Conservation (phyloP, 2,888 invertebrate species). For the Terebella lapidaria region DNA sequence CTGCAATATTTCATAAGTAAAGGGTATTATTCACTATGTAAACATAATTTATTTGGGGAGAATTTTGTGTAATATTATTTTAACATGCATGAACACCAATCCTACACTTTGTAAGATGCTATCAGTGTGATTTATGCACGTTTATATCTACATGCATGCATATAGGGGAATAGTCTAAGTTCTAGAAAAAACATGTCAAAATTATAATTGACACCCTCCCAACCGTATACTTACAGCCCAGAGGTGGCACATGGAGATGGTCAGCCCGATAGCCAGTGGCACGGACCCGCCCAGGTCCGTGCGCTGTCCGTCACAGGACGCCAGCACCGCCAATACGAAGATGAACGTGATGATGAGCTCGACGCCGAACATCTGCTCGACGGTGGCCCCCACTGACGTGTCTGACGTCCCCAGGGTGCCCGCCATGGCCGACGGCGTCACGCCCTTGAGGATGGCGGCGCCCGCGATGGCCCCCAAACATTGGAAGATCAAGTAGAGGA, state of each 20-base stretch:
- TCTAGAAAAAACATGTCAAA: too few species aligned
- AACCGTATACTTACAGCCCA: constrained; percentile 24
- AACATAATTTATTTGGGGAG: too few species aligned
- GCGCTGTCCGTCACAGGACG: constrained; percentile 26
- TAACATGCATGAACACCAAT: too few species aligned
- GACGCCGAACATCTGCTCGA: constrained; percentile 17
- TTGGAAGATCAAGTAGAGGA: constrained; percentile 70
- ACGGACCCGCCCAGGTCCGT: constrained; percentile 28
- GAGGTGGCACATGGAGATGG: constrained; percentile 30
- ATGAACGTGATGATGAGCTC: constrained; percentile 31
- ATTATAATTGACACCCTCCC: too few species aligned
- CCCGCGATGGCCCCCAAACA: constrained; percentile 69
- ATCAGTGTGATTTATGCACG: too few species aligned
- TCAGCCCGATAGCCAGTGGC: constrained; percentile 32
- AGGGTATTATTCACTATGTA: too few species aligned
- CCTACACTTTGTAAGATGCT: too few species aligned
- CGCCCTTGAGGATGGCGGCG: constrained; percentile 28
- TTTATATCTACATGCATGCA: not conserved
- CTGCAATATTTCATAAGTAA: too few species aligned
- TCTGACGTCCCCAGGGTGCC: constrained; percentile 4
- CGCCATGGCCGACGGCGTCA: not conserved
- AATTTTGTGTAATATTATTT: too few species aligned
- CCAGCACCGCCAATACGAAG: constrained; percentile 30
- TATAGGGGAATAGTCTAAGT: too few species aligned
- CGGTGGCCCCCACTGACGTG: not conserved